Evolutionary conservation across 30 jellyfish, hydroid and myxozoan species (phyloP), one percentile per base, ranked within the genome.

Genomic region (Hydractinia echinata): DNA sequence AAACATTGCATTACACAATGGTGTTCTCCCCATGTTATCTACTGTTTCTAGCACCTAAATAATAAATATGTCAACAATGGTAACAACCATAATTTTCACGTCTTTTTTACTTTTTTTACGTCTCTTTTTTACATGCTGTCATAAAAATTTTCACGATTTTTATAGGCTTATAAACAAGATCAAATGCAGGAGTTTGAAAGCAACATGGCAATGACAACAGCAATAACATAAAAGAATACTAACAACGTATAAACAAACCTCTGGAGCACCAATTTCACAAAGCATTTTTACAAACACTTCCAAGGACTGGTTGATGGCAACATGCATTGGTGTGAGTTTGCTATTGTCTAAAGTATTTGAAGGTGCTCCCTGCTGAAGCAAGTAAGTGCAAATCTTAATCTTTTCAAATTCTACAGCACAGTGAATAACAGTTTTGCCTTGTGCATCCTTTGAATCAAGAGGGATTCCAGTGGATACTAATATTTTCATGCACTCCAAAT

Each of bases 401-500:
- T 20, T 71, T 55, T 71, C 81, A 30, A 71, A 58, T 20, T 19
- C 51, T 20, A 71, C n/a, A 9, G 61, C 55, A 69, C 81, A 71
- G 51, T n/a, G 53, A 14, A 71, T 10, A 50, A 30, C 49, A n/a
- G 81, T 19, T 20, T 52, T 48, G 8, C 81, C 81, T 19, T 71
- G 81, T 7, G 53, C 71, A 71, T 71, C 81, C 51, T 71, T 71
- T 15, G 11, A 19, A 15, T 71, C 81, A 30, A 71, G 13, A 20
- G 81, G 68, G 39, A 71, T 52, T 9, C 81, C 81, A 20, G 69
- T 9, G 9, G 81, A 71, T 11, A 71, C 13, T 20, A 71, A 20
- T 52, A 71, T 14, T 71, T 71, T 71, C 30, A 71, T 71, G 51
- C 81, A 71, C 2, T 71, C 81, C 61, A 71, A 50, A 71, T 71